A percentile compares a stretch with the other conserved stretches of the same genome.
Evolutionary conservation across 2,113 vertebrate species (phyloP).

Genomic region (Ptyas mucosa): DNA sequence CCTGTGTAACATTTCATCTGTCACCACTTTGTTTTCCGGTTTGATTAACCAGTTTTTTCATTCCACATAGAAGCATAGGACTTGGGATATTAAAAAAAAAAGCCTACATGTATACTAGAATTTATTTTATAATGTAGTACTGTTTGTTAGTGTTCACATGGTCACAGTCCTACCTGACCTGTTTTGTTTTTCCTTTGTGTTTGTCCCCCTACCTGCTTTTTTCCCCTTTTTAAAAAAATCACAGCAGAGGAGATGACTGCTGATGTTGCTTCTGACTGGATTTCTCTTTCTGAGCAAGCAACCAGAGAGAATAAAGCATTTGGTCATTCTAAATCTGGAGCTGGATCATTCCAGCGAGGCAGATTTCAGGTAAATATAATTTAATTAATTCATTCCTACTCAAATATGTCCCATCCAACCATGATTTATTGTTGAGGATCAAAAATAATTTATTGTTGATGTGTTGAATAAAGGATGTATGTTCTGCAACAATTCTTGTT

Average conservation of each 20-base stretch:
- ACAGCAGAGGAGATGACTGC: slow-evolving; percentile 53
- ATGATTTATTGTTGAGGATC: neutral
- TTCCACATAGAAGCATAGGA: slow-evolving; percentile 59
- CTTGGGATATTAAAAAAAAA: slow-evolving; percentile 24
- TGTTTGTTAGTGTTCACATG: neutral
- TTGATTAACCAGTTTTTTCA: slow-evolving; percentile 55
- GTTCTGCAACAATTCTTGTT: neutral
- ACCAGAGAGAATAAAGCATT: slow-evolving; percentile 46
- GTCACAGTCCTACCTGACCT: neutral
- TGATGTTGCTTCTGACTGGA: slow-evolving; percentile 40
- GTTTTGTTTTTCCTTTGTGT: neutral
- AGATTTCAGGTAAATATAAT: slow-evolving; percentile 65
- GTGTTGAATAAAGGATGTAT: neutral
- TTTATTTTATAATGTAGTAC: neutral
- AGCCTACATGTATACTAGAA: slow-evolving; percentile 8
- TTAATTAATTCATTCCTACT: neutral
- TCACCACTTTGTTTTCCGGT: slow-evolving; percentile 53
- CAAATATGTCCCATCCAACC: neutral
- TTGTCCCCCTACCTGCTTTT: neutral
- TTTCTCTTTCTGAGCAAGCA: slow-evolving; percentile 46
- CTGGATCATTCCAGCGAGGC: slow-evolving; percentile 64
- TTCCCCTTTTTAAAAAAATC: neutral
- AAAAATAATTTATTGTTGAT: neutral
- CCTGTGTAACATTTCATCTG: slow-evolving; percentile 42
- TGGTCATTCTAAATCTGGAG: slow-evolving; percentile 38